Conservation (phyloP, 1,140 invertebrate genomes). For the Drosophila bocqueti region DNA sequence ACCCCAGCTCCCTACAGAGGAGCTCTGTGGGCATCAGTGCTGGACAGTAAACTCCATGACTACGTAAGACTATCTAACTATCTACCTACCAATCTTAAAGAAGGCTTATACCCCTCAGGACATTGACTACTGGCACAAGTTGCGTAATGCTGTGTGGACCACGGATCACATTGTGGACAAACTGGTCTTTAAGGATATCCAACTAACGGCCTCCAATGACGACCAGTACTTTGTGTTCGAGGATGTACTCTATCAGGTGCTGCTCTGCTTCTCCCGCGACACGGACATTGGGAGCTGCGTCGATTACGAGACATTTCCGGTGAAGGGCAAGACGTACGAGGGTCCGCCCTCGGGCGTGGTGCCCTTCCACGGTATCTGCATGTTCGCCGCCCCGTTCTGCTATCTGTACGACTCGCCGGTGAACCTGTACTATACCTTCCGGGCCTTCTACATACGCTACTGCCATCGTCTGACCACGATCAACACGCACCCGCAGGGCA, state of each 20-base stretch:
- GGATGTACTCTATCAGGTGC: constrained; percentile 97
- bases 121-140: constrained; percentile 91
- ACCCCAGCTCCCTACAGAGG: constrained; percentile 80
- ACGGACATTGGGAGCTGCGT: constrained; percentile 90
- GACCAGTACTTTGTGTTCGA: constrained; percentile 99
- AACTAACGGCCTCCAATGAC: constrained; percentile 97
- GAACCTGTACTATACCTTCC: constrained; percentile 94
- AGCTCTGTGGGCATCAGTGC: constrained; percentile 78
- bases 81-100: rapidly evolving
- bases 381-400: constrained; percentile 98
- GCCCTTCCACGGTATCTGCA: constrained; percentile 98
- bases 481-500: constrained; percentile 95
- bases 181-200: constrained; percentile 97
- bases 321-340: constrained; percentile 90
- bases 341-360: constrained; percentile 96
- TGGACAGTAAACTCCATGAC: constrained; percentile 77
- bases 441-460: constrained; percentile 95
- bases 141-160: constrained; percentile 93
- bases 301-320: constrained; percentile 88
- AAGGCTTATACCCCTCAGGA: constrained; percentile 87
- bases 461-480: constrained; percentile 96
- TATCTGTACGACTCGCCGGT: constrained; percentile 96
- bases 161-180: constrained; percentile 97
- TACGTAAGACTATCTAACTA: constrained; percentile 52
- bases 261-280: constrained; percentile 97